These are phyloP conservation scores for Acrocera orbiculus DNA, from an alignment of 2,888 invertebrate genomes.

Conservation along the genomic window DNA sequence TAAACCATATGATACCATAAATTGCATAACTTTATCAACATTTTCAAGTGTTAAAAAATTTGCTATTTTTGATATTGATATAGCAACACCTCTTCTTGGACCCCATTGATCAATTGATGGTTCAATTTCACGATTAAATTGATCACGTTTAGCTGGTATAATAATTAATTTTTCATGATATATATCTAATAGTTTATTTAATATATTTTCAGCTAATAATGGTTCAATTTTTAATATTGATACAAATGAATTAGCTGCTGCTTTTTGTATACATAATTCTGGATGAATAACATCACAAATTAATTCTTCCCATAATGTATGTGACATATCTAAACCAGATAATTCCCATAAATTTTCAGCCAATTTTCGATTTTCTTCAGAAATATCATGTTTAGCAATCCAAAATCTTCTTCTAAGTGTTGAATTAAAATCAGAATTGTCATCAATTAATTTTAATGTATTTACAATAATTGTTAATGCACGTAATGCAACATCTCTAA, in stretches of 20 bases:
- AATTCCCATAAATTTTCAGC: slow-evolving; percentile 46
- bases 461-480: slow-evolving; percentile 46
- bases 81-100: slow-evolving; percentile 72
- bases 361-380: slow-evolving; percentile 50
- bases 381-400: slow-evolving; percentile 66
- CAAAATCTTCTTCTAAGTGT: slow-evolving; percentile 61
- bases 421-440: slow-evolving; percentile 39
- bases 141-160: slow-evolving; percentile 73
- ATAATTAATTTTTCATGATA: slow-evolving; percentile 63
- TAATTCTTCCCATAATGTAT: slow-evolving; percentile 29
- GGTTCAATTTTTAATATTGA: slow-evolving; percentile 40
- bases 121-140: slow-evolving; percentile 76
- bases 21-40: slow-evolving; percentile 53
- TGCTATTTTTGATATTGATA: slow-evolving; percentile 64
- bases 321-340: slow-evolving; percentile 35
- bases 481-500: slow-evolving; percentile 64
- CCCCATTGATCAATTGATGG: slow-evolving; percentile 82
- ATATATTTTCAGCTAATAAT: slow-evolving; percentile 35
- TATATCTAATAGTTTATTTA: slow-evolving; percentile 48
- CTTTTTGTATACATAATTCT: slow-evolving; percentile 63
- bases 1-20: slow-evolving; percentile 72
- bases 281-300: slow-evolving; percentile 61
- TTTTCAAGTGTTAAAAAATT: slow-evolving; percentile 41
- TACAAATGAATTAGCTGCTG: slow-evolving; percentile 66
- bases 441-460: slow-evolving; percentile 42